Conservation (phyloP, 1,140 invertebrate species). For the Bombus terrestris region DNA sequence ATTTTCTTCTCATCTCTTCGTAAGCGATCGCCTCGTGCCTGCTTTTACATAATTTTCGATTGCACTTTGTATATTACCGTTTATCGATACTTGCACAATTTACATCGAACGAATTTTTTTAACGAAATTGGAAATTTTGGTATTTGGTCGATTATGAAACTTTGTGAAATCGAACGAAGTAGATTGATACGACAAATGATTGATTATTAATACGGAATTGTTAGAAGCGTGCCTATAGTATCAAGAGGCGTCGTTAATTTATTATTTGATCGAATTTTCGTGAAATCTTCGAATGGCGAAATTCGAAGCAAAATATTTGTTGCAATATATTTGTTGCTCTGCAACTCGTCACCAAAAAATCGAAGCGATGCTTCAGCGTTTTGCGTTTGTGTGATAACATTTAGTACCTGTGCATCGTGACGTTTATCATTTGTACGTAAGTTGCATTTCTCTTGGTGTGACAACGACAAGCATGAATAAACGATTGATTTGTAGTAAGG, state of each 20-base stretch:
- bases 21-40: no score
- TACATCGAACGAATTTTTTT: not conserved
- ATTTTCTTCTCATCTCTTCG: no score
- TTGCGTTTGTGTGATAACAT: not conserved
- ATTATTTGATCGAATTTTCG: not conserved
- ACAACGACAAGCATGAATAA: not conserved
- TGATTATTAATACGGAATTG: not conserved
- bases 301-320: not conserved
- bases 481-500: not conserved
- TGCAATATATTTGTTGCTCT: no score
- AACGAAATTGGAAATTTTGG: not conserved
- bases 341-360: no score
- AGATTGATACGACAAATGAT: no score
- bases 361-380: no score
- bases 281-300: not conserved
- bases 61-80: no score
- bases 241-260: not conserved
- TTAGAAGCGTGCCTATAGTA: not conserved
- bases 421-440: no score
- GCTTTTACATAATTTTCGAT: no score
- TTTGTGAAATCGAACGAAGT: not conserved
- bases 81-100: no score
- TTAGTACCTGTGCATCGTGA: not conserved
- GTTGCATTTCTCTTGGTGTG: no score
- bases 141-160: not conserved